Conservation (phyloP, 2,888 invertebrate genomes). For the Ceriagrion tenellum region DNA sequence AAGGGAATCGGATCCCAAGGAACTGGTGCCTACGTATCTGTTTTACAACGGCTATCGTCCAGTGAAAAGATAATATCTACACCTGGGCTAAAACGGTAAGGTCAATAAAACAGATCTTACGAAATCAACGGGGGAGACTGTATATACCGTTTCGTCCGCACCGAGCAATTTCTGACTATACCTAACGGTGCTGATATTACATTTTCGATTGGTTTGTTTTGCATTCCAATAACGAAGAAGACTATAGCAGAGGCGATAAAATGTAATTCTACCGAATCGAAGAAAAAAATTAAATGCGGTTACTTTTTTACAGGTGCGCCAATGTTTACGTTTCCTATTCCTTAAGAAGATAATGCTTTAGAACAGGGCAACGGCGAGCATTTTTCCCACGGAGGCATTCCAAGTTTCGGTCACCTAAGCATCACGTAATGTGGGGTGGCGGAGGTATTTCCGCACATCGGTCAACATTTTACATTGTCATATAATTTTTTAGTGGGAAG, state of each 20-base stretch:
- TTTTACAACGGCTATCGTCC: neutral
- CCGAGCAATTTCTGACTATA: neutral
- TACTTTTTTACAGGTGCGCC: neutral
- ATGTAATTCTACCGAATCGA: neutral
- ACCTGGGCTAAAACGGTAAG: neutral
- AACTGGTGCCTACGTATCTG: neutral
- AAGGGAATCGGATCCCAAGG: neutral
- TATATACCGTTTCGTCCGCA: neutral
- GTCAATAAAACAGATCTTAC: neutral
- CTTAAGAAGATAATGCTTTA: neutral
- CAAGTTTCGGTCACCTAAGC: too few relatives aligned
- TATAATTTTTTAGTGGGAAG: too few relatives aligned
- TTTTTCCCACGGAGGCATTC: too few relatives aligned
- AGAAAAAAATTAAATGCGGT: neutral
- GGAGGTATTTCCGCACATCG: too few relatives aligned
- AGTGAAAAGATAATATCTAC: constrained; percentile 35
- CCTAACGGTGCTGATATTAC: neutral
- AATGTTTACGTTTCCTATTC: neutral
- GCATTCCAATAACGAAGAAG: neutral
- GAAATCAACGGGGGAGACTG: neutral
- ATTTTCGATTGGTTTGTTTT: neutral
- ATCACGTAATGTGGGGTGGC: too few relatives aligned
- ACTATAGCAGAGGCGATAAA: neutral
- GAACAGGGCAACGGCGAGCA: neutral
- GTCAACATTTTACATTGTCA: too few relatives aligned